Evolutionary conservation across 2,113 vertebrate species (phyloP).

Genomic region (Daubentonia madagascariensis): DNA sequence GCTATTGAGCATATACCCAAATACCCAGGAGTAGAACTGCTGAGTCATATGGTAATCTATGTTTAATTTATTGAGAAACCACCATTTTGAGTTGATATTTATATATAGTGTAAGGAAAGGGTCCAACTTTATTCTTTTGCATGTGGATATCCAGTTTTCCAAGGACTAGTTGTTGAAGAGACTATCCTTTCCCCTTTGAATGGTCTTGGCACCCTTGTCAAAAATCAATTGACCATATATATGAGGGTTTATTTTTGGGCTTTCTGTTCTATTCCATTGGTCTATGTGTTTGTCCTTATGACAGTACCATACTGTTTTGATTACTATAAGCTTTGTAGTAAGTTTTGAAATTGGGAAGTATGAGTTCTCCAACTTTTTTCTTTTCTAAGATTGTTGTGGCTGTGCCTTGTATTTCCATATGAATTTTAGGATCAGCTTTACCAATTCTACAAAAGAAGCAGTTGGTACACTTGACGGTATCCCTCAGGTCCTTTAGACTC

Average conservation of each 20-base stretch:
- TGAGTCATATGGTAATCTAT: background rate
- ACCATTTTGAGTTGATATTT: background rate
- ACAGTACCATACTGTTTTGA: background rate
- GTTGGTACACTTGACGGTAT: background rate
- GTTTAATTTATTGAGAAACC: background rate
- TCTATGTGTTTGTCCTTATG: background rate
- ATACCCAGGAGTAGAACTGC: background rate
- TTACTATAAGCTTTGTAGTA: background rate
- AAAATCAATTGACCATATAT: background rate
- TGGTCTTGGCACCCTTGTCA: background rate
- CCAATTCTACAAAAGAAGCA: background rate
- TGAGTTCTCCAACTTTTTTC: background rate
- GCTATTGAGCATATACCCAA: background rate
- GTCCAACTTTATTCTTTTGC: background rate
- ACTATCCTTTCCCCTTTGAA: background rate
- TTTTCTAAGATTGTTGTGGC: background rate
- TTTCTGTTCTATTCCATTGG: background rate
- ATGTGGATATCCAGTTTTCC: background rate
- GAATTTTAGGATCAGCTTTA: background rate
- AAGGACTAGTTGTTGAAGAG: background rate
- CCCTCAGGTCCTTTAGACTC: background rate
- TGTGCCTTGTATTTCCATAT: background rate
- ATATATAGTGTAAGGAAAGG: background rate
- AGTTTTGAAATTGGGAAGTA: background rate
- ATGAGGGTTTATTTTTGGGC: background rate